phyloP scores from a whole-genome alignment of 2,888 invertebrate genomes.

The Gandaritis pyraliata region DNA sequence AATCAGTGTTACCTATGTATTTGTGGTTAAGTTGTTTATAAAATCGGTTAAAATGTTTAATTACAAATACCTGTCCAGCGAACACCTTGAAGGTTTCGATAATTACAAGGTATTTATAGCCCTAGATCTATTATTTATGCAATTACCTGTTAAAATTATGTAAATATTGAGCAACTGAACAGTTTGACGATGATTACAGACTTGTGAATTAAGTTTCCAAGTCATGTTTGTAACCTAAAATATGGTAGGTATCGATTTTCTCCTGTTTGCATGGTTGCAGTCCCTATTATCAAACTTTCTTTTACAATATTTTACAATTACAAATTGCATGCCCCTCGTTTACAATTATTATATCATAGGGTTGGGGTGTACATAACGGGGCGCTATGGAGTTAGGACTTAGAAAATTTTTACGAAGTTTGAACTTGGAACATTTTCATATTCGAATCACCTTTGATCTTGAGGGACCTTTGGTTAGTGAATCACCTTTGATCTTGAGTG shows the following conservation, averaged over 20 bases:
- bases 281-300: not conserved
- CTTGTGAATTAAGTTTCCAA: constrained; percentile 1
- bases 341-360: not conserved
- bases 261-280: constrained; percentile 40
- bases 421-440: no score
- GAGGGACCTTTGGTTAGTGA: no score
- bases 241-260: constrained; percentile 50
- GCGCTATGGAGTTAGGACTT: no score
- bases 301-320: not conserved
- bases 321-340: not conserved
- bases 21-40: constrained; percentile 18
- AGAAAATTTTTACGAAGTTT: no score
- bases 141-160: not conserved
- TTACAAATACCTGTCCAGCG: constrained; percentile 91
- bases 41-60: constrained; percentile 79
- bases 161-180: not conserved
- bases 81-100: constrained; percentile 96
- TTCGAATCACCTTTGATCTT: no score
- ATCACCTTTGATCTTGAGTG: no score
- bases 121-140: not conserved
- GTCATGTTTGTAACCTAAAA: constrained; percentile 21
- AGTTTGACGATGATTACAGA: not conserved
- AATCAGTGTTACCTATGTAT: constrained; percentile 6
- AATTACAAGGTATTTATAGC: constrained; percentile 91
- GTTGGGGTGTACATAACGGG: no score